Conservation (phyloP, 1,140 invertebrate species). For the Globodera ellingtonae region DNA sequence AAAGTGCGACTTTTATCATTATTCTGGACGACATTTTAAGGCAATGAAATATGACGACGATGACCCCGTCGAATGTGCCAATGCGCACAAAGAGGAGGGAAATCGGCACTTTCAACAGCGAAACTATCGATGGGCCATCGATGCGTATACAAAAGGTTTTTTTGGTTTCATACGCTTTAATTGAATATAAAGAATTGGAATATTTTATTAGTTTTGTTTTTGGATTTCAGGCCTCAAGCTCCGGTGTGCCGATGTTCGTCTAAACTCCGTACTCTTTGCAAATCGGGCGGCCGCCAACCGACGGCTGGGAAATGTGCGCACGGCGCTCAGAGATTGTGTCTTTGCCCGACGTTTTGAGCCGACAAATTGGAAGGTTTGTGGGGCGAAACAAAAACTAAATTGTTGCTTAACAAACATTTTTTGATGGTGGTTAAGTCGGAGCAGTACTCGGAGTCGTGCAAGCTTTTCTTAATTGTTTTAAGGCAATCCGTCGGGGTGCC, state of each 20-base stretch:
- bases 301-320: conserved; percentile 77
- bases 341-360: conserved; percentile 67
- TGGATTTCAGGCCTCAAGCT: conserved; percentile 74
- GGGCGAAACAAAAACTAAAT: conserved; percentile 1
- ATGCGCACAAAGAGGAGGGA: conserved; percentile 91
- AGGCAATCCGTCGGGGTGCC: conserved; percentile 52
- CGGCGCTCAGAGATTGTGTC: conserved; percentile 67
- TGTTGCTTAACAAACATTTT: neutral
- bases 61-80: conserved; percentile 75
- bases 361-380: conserved; percentile 66
- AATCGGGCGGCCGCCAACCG: conserved; percentile 87
- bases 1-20: too few relatives aligned
- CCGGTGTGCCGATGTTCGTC: conserved; percentile 75
- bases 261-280: conserved; percentile 83
- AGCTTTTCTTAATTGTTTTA: conserved; percentile 9
- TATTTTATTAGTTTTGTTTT: conserved; percentile 23
- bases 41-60: conserved; percentile 59
- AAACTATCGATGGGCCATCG: conserved; percentile 85
- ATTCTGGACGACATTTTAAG: conserved; percentile 34
- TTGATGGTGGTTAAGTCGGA: too few relatives aligned
- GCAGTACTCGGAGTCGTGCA: too few relatives aligned
- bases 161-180: neutral
- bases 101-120: conserved; percentile 93
- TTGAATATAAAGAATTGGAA: conserved; percentile 23
- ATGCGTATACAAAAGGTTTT: conserved; percentile 78